These are phyloP conservation scores for Hypanus sabinus DNA, from an alignment of 2,113 vertebrate species.

Conservation along the genomic window DNA sequence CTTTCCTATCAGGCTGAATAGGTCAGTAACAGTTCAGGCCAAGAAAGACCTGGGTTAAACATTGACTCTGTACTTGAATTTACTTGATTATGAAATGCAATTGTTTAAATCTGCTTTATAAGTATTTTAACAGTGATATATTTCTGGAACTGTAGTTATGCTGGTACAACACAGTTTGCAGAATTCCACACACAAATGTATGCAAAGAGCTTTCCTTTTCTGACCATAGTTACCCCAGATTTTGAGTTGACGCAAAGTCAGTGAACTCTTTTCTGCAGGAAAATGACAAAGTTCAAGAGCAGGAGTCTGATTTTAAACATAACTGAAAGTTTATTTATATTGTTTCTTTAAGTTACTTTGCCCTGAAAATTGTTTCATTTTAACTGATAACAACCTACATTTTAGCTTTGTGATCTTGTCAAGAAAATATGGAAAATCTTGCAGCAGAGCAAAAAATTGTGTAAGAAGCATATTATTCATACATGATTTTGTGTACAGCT, in stretches of 20 bases:
- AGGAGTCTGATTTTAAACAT: background rate
- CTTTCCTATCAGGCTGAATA: background rate
- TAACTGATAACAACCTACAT: background rate
- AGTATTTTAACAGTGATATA: background rate
- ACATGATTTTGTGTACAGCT: background rate
- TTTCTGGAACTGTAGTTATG: background rate
- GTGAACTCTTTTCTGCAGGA: background rate
- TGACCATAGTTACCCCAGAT: background rate
- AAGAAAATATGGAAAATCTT: background rate
- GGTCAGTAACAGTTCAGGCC: background rate
- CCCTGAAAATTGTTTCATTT: background rate
- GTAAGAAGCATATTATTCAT: background rate
- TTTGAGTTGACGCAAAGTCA: background rate
- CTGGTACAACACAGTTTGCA: background rate
- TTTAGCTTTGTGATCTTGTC: background rate
- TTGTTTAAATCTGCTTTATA: background rate
- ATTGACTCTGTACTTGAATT: background rate
- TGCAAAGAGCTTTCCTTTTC: background rate
- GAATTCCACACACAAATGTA: background rate
- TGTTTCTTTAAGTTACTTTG: background rate
- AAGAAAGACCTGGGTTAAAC: background rate
- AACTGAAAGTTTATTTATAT: background rate
- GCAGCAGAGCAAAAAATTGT: background rate
- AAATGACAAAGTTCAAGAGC: background rate
- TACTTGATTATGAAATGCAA: background rate